These are phyloP conservation scores for Delphinapterus leucas DNA, from an alignment of 2,113 vertebrate genomes.

Conservation along the genomic window DNA sequence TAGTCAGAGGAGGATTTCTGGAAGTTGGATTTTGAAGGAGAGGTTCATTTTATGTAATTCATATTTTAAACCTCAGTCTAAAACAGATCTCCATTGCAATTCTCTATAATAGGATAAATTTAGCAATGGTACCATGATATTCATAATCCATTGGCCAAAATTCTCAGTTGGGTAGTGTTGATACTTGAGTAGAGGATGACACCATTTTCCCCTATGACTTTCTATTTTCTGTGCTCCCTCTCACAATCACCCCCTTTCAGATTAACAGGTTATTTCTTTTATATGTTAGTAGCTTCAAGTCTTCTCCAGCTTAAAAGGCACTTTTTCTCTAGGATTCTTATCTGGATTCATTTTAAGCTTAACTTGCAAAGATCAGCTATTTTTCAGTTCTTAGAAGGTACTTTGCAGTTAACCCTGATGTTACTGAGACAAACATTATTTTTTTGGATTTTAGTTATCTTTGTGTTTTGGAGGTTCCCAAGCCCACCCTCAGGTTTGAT, in stretches of 20 bases:
- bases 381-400: not conserved
- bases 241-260: not conserved
- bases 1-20: not conserved
- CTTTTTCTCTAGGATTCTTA: not conserved
- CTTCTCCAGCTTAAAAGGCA: not conserved
- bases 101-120: not conserved
- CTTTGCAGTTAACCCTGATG: not conserved
- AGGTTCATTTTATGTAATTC: not conserved
- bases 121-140: not conserved
- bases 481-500: not conserved
- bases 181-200: not conserved
- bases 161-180: not conserved
- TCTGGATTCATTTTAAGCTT: not conserved
- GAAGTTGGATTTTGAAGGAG: not conserved
- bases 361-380: not conserved
- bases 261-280: not conserved
- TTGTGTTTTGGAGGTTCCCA: not conserved
- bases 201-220: not conserved
- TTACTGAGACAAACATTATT: not conserved
- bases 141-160: not conserved
- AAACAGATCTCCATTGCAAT: not conserved
- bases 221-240: not conserved
- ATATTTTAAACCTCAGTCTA: not conserved
- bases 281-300: not conserved
- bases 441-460: not conserved